phyloP scores from a whole-genome alignment of 2,797 vertebrate genomes.

The Neosilurus mollespiculum region DNA sequence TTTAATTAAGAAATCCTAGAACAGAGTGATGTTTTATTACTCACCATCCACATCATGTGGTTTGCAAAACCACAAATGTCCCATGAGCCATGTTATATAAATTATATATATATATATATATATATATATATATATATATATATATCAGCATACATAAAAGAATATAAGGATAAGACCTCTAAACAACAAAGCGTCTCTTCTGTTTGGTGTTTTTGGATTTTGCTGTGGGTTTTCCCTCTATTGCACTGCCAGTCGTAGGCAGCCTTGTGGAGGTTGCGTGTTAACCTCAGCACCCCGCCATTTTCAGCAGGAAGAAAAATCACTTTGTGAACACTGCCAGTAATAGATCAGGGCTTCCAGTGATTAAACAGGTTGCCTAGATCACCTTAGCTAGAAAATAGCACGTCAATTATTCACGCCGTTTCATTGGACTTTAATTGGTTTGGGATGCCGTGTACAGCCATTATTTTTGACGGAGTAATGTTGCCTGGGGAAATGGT shows the following conservation, averaged over 20 bases:
- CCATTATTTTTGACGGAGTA: slow-evolving; percentile 38
- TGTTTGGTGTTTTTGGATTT: neutral
- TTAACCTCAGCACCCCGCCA: neutral
- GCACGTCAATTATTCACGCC: slow-evolving; percentile 46
- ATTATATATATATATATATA: too few relatives aligned
- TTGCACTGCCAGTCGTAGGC: neutral
- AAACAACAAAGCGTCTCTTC: neutral
- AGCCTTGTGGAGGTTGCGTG: neutral
- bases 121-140: too few relatives aligned
- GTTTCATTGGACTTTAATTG: slow-evolving; percentile 49
- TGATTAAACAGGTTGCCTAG: slow-evolving; percentile 48
- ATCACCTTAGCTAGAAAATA: slow-evolving; percentile 35
- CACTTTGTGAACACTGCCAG: slow-evolving; percentile 19
- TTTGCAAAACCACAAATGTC: neutral
- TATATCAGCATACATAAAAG: neutral
- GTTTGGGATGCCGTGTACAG: slow-evolving; percentile 34
- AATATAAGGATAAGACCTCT: neutral
- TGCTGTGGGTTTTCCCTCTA: neutral
- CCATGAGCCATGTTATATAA: neutral
- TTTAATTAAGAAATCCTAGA: neutral
- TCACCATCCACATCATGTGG: neutral
- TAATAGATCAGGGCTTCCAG: slow-evolving; percentile 34
- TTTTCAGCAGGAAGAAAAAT: slow-evolving; percentile 26
- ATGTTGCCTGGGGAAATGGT: slow-evolving; percentile 11
- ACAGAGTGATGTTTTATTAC: neutral